Evolutionary conservation across 2,888 invertebrate genomes (phyloP), one percentile per base, ranked within the genome.

Genomic region (Oligia fasciuncula): DNA sequence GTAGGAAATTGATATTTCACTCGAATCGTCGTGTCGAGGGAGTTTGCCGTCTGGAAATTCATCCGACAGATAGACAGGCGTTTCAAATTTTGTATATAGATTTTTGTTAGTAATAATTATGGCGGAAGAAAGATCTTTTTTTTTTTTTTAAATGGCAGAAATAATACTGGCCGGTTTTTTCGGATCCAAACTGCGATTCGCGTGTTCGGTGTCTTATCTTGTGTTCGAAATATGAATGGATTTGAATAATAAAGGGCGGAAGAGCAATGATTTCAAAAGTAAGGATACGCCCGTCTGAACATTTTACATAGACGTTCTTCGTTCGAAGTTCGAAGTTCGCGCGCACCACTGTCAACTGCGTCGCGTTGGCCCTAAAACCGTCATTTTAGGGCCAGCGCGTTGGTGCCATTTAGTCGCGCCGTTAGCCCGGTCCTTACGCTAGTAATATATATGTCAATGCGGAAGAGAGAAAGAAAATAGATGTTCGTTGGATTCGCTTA

Each of bases 1-100:
- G 89, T 91, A 93, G 94, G 93, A 94, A 95, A 95, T 94, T 95
- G 95, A 95, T 95, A 95, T 95, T 95, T 95, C 93, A 94, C 92
- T 94, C 91, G 90, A 89, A 91, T 90, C 90, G 90, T 87, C 87
- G 87, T 85, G 86, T 84, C 88, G 84, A 87, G 88, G 87, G 88
- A 89, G 88, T 86, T 86, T 82, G 79, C 85, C 83, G 87, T 88
- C 81, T 82, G 86, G 77, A 85, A 85, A 88, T 85, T 85, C 87
- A 87, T 87, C 83, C 79, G 72, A 83, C 84, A 87, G 84, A 90
- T 85, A 84, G 85, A 89, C 85, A 87, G 81, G 81, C 76, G 43
- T 80, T 85, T 85, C 83, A 85, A 85, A 89, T 89, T 84, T 87
- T 86, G 83, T 84, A 77, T 81, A 82, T 79, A 77, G 74, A 85